Evolutionary conservation across 2,888 invertebrate genomes (phyloP), one percentile per base, ranked within the genome.

Genomic region (Apamea anceps): DNA sequence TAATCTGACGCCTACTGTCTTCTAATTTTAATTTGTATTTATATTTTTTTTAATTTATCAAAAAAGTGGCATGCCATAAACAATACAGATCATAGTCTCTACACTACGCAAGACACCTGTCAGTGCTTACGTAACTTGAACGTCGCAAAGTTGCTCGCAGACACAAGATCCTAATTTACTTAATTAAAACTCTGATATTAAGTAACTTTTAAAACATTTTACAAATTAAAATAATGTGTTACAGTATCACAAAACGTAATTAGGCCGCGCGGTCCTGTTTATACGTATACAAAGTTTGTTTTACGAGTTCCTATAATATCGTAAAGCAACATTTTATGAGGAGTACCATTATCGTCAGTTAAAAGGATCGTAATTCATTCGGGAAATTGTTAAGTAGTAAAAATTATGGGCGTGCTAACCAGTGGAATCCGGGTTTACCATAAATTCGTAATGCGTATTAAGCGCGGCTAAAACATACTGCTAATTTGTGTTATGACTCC

Each of bases 291-390:
- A 86, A 88, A 89, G 85, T 89, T 89, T 85, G 82, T 88, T 89
- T 89, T 89, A 89, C 75, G 90, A 88, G 82, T 86, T 87, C 32
- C 77, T 79, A 86, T 86, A 84, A 88, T 83, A 81, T 82, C 86
- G 83, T 88, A 84, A 89, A 89, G 81, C 84, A 81, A 81, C 81
- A 77, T 89, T 89, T 88, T 89, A 89, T 85, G 88, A 84, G 62
- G 75, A 86, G 72, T 72, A 67, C 84, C 85, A 86, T 88, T 89
- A 89, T 89, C 83, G 83, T 81, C 86, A 87, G 84, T 86, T 87
- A 87, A 85, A 88, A 81, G 85, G 85, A 86, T 82, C 85, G 80
- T 88, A 83, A 86, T 86, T 88, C 81, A 85, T 87, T 84, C 78
- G 68, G 75, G 82, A 83, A 86, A 84, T 88, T 88, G 88, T 87